Evolutionary conservation across 2,113 vertebrate genomes (phyloP).

Genomic region (Rousettus leschenaultii): DNA sequence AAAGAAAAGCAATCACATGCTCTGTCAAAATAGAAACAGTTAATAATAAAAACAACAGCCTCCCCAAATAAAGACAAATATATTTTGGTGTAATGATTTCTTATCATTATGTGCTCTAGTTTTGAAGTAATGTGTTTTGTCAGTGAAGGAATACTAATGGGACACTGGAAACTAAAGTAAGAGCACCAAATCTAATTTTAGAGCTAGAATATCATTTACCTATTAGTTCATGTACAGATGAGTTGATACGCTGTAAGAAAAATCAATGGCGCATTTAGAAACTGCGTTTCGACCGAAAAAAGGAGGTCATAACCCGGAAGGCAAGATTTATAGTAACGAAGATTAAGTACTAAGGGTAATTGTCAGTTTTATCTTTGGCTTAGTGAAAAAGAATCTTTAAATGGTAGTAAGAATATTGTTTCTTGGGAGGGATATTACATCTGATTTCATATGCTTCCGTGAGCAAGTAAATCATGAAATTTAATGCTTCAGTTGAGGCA

Average conservation of each 20-base stretch:
- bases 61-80: constrained; percentile 31
- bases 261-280: constrained; percentile 60
- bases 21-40: constrained; percentile 10
- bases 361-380: constrained; percentile 30
- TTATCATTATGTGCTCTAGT: neutral
- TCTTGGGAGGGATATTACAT: constrained; percentile 30
- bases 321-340: constrained; percentile 54
- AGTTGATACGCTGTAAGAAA: constrained; percentile 41
- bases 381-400: constrained; percentile 37
- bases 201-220: constrained; percentile 19
- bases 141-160: neutral
- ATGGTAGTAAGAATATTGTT: neutral
- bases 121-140: neutral
- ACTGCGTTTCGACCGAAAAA: constrained; percentile 36
- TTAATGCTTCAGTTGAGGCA: constrained; percentile 46
- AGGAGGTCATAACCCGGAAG: constrained; percentile 40
- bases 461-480: constrained; percentile 50
- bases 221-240: constrained; percentile 44
- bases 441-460: constrained; percentile 28
- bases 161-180: neutral
- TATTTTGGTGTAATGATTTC: neutral
- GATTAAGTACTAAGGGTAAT: constrained; percentile 31
- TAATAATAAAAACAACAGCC: neutral
- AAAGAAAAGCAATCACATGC: neutral
- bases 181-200: constrained; percentile 46